Conservation (phyloP, 2,797 vertebrate species). For the Karalla daura region DNA sequence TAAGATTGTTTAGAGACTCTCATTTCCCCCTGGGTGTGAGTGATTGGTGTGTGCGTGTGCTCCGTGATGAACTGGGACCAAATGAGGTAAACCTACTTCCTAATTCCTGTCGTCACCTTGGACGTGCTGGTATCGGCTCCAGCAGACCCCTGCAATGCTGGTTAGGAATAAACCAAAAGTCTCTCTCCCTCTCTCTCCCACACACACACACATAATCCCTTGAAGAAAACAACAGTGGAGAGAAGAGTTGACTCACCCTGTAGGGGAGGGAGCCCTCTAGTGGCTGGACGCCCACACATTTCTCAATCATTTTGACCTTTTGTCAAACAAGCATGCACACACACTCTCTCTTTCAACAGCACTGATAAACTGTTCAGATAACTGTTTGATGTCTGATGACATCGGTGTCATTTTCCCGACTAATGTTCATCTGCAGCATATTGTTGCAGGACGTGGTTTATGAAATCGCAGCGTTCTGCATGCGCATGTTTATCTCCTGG, state of each 20-base stretch:
- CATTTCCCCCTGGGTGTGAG: too few relatives aligned
- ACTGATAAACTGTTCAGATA: neutral
- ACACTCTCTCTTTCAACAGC: neutral
- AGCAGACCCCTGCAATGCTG: too few relatives aligned
- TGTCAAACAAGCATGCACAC: neutral
- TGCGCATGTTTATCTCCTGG: conserved; percentile 30
- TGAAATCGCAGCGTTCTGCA: conserved; percentile 3
- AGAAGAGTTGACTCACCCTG: neutral
- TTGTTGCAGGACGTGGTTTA: neutral
- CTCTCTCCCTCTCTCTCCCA: too few relatives aligned
- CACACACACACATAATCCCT: neutral
- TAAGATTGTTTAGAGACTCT: too few relatives aligned
- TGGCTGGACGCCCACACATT: conserved; percentile 35
- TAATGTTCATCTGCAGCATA: neutral
- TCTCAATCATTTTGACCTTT: neutral
- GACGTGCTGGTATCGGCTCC: too few relatives aligned
- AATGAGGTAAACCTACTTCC: too few relatives aligned
- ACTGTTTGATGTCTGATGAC: neutral
- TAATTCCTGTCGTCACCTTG: too few relatives aligned
- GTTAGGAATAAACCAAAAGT: too few relatives aligned
- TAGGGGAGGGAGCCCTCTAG: conserved; percentile 57
- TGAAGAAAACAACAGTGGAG: neutral
- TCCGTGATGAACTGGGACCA: too few relatives aligned
- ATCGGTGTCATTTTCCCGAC: neutral
- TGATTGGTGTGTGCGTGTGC: too few relatives aligned